Evolutionary conservation across 1,140 invertebrate species (phyloP).

Genomic region (Physella acuta): DNA sequence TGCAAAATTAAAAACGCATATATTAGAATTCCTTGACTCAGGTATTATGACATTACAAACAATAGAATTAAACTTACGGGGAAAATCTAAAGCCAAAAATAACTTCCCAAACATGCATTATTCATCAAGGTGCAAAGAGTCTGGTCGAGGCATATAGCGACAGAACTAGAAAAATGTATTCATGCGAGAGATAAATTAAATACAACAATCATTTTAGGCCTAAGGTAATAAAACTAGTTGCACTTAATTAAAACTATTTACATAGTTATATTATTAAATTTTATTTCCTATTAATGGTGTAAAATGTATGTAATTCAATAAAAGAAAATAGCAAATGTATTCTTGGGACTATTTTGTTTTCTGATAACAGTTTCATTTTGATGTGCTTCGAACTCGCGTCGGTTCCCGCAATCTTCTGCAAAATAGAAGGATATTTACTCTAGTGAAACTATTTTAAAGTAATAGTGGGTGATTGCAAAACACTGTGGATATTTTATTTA

Average conservation of each 20-base stretch:
- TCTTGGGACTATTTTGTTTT: conserved; percentile 21
- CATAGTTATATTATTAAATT: too few species aligned
- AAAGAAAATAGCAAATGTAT: too few species aligned
- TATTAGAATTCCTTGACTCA: too few species aligned
- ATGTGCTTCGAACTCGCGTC: conserved; percentile 21
- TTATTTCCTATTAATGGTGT: too few species aligned
- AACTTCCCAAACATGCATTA: background rate
- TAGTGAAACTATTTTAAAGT: background rate
- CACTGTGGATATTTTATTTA: conserved; percentile 13
- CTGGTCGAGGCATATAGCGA: background rate
- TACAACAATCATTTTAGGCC: too few species aligned
- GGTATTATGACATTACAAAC: too few species aligned
- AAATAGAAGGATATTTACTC: conserved; percentile 10
- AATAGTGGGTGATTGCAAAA: background rate
- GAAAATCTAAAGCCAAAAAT: background rate
- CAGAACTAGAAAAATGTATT: background rate
- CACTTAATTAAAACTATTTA: too few species aligned
- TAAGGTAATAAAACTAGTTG: too few species aligned
- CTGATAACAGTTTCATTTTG: background rate
- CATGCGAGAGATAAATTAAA: too few species aligned
- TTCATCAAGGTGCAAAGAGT: conserved; percentile 3
- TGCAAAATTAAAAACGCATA: too few species aligned
- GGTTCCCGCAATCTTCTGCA: conserved; percentile 22
- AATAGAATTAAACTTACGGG: background rate
- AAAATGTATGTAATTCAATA: too few species aligned